Evolutionary conservation across 2,113 vertebrate species (phyloP), one percentile per base, ranked within the genome.

Genomic region (Oxyura jamaicensis): DNA sequence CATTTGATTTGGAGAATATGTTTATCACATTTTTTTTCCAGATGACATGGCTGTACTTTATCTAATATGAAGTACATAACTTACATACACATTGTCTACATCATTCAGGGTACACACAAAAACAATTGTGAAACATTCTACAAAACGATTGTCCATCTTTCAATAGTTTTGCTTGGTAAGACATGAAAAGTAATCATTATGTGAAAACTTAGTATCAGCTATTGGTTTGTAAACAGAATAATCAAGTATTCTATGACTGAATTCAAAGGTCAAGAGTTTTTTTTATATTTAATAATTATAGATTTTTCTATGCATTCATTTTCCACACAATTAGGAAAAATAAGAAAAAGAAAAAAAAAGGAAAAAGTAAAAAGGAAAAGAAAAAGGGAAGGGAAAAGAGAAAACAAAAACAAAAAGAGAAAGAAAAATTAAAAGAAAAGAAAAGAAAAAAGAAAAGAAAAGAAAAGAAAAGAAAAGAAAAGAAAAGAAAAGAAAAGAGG

Each of bases 281-380:
- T 50, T 95, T 95, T 89, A 65, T 90, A 46, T 80, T 81, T 66
- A 92, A 52, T 84, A 80, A 91, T 89, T 97, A 89, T 79, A n/a
- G 14, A 20, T 62, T 79, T 94, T 20, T 35, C 83, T 89, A 56
- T 50, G 39, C 55, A 90, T 60, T 90, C 63, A 56, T 58, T 91
- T 91, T 84, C 62, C 65, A 25, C 15, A 10, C 3, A 5, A 53
- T 33, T n/a, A 94, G 92, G 48, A 42, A 65, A 56, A 48, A 46
- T 7, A 25, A 4, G 7, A 18, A 4, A 18, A 48, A 31, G 28
- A 22, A 25, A n/a, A 23, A 53, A 50, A 23, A 12, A 46, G 19
- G 16, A 17, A 46, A 21, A 46, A 42, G 42, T 9, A 21, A 10
- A 46, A 46, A 21, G 9, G 10, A 20, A 46, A 21, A 10, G 19